phyloP scores from a whole-genome alignment of 2,888 invertebrate species.

The Orthonevra nobilis region DNA sequence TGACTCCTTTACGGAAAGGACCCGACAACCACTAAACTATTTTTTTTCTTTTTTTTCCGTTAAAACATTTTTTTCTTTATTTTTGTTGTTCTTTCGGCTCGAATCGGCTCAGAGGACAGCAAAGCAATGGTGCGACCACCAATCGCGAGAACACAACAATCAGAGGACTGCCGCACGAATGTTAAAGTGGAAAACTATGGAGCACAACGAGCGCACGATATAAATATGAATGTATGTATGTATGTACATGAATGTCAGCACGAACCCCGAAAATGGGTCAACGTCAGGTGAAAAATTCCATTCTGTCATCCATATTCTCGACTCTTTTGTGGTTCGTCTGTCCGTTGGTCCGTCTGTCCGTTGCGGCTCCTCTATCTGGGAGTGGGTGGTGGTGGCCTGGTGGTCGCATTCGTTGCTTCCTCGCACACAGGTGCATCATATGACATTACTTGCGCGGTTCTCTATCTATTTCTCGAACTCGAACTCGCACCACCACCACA shows the following conservation, averaged over 20 bases:
- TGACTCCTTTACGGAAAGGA: constrained; percentile 46
- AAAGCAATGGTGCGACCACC: constrained; percentile 10
- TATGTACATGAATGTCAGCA: too few relatives aligned
- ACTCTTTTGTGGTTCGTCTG: constrained; percentile 27
- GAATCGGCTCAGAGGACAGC: constrained; percentile 31
- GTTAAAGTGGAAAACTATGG: constrained; percentile 26
- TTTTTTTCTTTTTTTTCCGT: constrained; percentile 11
- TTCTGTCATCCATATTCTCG: constrained; percentile 16
- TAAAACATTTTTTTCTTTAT: constrained; percentile 37
- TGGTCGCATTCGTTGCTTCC: constrained; percentile 32
- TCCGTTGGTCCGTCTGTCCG: constrained; percentile 12
- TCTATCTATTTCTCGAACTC: neutral
- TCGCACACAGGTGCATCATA: constrained; percentile 49
- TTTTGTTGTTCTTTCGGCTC: too few relatives aligned
- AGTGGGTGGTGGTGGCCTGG: too few relatives aligned
- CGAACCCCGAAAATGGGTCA: constrained; percentile 60
- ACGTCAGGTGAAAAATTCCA: constrained; percentile 57
- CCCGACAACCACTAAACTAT: constrained; percentile 29
- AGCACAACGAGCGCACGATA: constrained; percentile 37
- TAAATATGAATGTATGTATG: constrained; percentile 44
- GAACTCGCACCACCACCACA: neutral
- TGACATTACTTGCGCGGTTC: constrained; percentile 22
- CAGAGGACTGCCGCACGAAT: constrained; percentile 49
- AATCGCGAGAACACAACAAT: constrained; percentile 35
- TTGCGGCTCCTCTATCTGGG: neutral